A percentile compares a stretch with the other conserved stretches of the same genome.
phyloP scores from a whole-genome alignment of 2,888 invertebrate species.

The Mythimna lalbum region DNA sequence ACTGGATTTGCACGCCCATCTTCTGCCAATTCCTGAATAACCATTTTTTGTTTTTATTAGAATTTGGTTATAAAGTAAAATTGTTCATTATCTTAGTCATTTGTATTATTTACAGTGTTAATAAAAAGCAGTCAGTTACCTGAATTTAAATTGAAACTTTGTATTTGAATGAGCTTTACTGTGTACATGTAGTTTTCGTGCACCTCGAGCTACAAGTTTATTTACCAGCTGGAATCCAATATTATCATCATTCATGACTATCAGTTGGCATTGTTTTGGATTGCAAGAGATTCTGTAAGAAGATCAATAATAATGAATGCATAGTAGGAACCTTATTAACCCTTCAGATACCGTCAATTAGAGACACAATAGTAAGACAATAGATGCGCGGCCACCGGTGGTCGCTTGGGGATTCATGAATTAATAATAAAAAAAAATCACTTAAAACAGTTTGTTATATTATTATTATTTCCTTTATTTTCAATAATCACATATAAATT shows the following conservation, averaged over 20 bases:
- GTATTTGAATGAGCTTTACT: slow-evolving; percentile 27
- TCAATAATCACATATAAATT: no score
- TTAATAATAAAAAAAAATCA: no score
- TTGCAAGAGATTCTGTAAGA: slow-evolving; percentile 59
- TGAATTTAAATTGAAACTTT: slow-evolving; percentile 62
- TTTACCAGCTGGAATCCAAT: slow-evolving; percentile 70
- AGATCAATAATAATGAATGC: slow-evolving; percentile 1
- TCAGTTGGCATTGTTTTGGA: slow-evolving; percentile 50
- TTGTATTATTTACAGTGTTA: background rate
- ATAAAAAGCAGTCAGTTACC: slow-evolving; percentile 54
- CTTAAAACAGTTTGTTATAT: no score
- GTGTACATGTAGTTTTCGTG: slow-evolving; percentile 68
- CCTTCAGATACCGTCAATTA: no score
- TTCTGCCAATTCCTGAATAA: slow-evolving; percentile 64
- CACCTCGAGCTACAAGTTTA: slow-evolving; percentile 72
- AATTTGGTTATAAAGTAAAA: background rate
- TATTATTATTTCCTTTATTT: no score
- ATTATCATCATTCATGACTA: slow-evolving; percentile 68
- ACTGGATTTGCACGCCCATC: slow-evolving; percentile 56
- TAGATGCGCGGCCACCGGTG: no score
- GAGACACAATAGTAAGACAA: no score
- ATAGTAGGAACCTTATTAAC: no score
- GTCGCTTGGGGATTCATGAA: no score
- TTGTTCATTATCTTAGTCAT: background rate
- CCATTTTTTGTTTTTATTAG: no score